Base-by-base conservation (phyloP, 2,888 invertebrate genomes). In the Sycophila texana region DNA sequence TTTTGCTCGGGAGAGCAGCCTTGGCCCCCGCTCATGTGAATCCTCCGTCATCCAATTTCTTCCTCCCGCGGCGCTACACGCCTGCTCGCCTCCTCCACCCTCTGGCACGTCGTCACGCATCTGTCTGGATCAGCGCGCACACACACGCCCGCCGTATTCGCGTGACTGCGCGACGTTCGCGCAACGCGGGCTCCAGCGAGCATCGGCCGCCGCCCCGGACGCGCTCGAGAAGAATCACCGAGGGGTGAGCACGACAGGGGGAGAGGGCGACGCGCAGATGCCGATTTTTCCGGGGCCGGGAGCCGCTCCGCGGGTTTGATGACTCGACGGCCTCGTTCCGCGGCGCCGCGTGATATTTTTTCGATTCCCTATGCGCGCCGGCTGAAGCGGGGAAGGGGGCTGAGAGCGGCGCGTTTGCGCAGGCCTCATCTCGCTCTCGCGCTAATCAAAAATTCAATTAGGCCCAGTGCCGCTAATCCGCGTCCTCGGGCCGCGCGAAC, bases 401-500 rank as follows among this genome's bases (percentile, higher is more conserved):
- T 2, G 53, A 39, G 57, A 13, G 26, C 14, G 57, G 20, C 18
- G 49, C n/a, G 18, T 26, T 12, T 5, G 57, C 39, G 47, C 71
- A 22, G 7, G 22, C 12, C n/a, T 3, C 47, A 49, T n/a, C n/a
- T n/a, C n/a, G n/a, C n/a, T n/a, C n/a, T 30, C 61, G 14, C 5
- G 12, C 65, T 75, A 63, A 70, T 76, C 63, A 63, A 71, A 76
- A 76, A 76, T 76, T 71, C 76, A 76, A 76, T 76, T 76, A 76
- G 57, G 65, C 63, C 70, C 12, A 20, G 68, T 22, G 14, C 18
- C 57, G 61, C 55, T 68, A 61, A 70, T 76, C 68, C 63, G 39
- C 53, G 7, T n/a, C 47, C 7, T 4, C 22, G n/a, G 14, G 39
- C 58, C 20, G 3, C 58, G 67, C 30, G 30, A 55, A 55, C 30